Conservation (phyloP, 2,797 vertebrate species). For the Coranthus polyacanthus region DNA sequence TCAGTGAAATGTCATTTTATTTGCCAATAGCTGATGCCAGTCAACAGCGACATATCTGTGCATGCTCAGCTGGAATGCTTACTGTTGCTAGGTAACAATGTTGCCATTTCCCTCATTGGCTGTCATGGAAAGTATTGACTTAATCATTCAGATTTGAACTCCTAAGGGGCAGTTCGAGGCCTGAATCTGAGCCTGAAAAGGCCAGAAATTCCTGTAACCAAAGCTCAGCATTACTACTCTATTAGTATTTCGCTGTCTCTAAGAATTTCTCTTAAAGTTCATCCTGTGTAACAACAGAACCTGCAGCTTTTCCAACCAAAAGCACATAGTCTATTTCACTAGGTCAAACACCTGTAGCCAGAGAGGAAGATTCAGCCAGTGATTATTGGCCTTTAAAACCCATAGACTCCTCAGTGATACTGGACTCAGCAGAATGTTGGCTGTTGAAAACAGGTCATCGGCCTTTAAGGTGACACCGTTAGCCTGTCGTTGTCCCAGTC, state of each 20-base stretch:
- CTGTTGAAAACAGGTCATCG: constrained; percentile 28
- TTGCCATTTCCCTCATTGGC: no score
- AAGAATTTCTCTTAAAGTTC: neutral
- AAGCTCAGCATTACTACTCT: no score
- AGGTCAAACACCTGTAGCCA: neutral
- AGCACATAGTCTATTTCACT: neutral
- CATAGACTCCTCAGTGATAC: constrained; percentile 4
- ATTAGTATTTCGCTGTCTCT: neutral
- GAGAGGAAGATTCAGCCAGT: neutral
- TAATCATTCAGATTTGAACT: no score
- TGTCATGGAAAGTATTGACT: no score
- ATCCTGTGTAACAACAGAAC: neutral
- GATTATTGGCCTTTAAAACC: constrained; percentile 17
- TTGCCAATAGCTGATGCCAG: no score
- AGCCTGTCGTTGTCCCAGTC: constrained; percentile 1
- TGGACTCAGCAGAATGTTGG: constrained; percentile 5
- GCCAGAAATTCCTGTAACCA: no score
- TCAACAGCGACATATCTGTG: no score
- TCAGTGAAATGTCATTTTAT: no score
- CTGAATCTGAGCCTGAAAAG: no score
- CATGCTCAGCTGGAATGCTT: no score
- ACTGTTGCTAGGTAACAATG: no score
- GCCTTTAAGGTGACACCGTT: constrained; percentile 34
- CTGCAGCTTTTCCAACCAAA: neutral
- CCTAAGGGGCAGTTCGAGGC: no score